Base-by-base conservation (phyloP, 2,113 vertebrate species). In the Aix galericulata region DNA sequence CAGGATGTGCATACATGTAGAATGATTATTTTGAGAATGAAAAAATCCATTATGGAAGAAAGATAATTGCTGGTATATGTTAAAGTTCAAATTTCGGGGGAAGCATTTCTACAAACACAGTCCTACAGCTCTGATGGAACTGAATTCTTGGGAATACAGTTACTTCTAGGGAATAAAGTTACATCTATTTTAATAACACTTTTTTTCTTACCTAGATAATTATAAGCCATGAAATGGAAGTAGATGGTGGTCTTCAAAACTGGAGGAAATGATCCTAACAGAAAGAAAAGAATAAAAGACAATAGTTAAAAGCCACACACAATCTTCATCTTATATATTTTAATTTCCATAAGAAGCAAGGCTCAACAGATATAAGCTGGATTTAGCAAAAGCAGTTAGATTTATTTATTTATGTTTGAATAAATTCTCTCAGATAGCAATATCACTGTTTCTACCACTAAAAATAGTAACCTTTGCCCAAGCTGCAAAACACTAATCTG, bases 231-330 rank as follows among this genome's bases (percentile, higher is more conserved):
- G 10, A 62, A 62, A 31, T 22, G 66, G 9, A 69, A 79, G 8
- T 44, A 63, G 31, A 71, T 4, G 42, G 3, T 14, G 7, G 6
- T 48, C 75, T 77, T 87, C 48, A 93, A 89, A 87, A 62, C 11
- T 29, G 13, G 31, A 77, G 7, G 13, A 79, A 94, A 55, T 50
- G 17, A n/a, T 38, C n/a, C 7, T 62, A 50, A 52, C 5, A 82
- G 50, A 77, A 79, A 63, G 29, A 59, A 60, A 85, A 76, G 12
- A 53, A 50, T 53, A n/a, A 27, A 71, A 73, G 76, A 48, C 48
- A 36, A 3, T 21, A 36, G 12, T 20, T 31, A 62, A 71, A 85
- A 6, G 6, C 32, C 6, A 27, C 0, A 0, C 5, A 5, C 8
- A 52, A 12, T 60, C 91, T 88, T 42, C 38, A 20, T 52, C 13